Evolutionary conservation across 2,888 invertebrate species (phyloP), one percentile per base, ranked within the genome.

Genomic region (Epiblema foenella): DNA sequence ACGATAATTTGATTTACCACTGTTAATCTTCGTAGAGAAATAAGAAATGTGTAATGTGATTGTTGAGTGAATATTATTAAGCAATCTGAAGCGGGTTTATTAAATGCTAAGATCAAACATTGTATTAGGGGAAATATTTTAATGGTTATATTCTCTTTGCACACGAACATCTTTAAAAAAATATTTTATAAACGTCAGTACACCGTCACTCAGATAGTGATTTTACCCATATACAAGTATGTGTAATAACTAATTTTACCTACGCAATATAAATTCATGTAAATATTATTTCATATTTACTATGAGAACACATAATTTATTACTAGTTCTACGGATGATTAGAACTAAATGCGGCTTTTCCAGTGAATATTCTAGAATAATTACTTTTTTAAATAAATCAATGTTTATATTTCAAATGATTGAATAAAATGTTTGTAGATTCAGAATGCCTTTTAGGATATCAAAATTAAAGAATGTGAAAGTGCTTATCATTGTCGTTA

Each of bases 391-490:
- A 46, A 46, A 8, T n/a, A 46, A n/a, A n/a, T n/a, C n/a, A 5
- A 46, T n/a, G 46, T 46, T n/a, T 1, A 42, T n/a, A 33, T 33
- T 8, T n/a, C n/a, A 46, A 46, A n/a, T 51, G 18, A 17, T 17
- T 24, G 4, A 20, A 52, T 52, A 11, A 46, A 15, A n/a, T 24
- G 18, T 18, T 5, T 18, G 0, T 37, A n/a, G 29, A 52, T 51
- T 39, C 37, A 37, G 0, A 17, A 51, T 52, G 63, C 52, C 37
- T 15, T 37, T 63, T 20, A 52, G 12, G 37, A 17, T 20, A 63
- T 20, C 52, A 52, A 52, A 52, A 52, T 52, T 63, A 10, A 52
- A 18, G 52, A 63, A 51, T 33, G 12, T 37, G 5, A 37, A 12
- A 37, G 52, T n/a, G 37, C 51, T 17, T 10, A 20, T 37, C 2